Evolutionary conservation across 2,888 invertebrate genomes (phyloP), one percentile per base, ranked within the genome.

Genomic region (Leptinotarsa tumamoca): DNA sequence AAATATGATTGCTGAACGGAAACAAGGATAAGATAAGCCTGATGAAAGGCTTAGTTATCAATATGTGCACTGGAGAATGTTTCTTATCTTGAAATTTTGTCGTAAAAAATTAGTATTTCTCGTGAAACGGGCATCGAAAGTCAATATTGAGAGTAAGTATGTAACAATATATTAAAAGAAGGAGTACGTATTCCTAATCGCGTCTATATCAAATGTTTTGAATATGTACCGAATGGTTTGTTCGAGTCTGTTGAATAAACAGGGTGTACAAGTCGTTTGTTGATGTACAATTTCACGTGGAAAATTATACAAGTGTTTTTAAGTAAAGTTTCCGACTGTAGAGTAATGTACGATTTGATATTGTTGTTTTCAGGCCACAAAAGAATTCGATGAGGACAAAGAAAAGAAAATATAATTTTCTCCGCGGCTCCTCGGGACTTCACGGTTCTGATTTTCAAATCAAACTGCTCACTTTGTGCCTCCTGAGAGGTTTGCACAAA

Each of bases 361-460:
- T 17, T 58, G 21, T 58, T 5, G 4, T 58, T 58, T 58, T 27
- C 58, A 58, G 58, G 23, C 23, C 21, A 10, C 58, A 13, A 13
- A 58, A 58, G 23, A 58, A 14, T 23, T 14, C 58, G 58, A 58
- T 58, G 18, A 54, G 10, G 54, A 17, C 23, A 3, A 23, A 23
- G 13, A 58, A 23, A 58, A 58, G 58, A 33, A 63, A n/a, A n/a
- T 63, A 63, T 7, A 63, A 63, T 1, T 63, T 63, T n/a, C 63
- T 63, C 7, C 63, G 43, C 17, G 63, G 63, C 1, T 27, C 63
- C 10, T 5, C 63, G 5, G 63, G 63, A 33, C 43, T 18, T 63
- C 63, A 63, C 18, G 63, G 63, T 14, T 50, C 68, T 21, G 17
- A 23, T 23, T 63, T 33, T 43, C 63, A 63, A 63, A 63, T 63